Evolutionary conservation across 1,140 invertebrate genomes (phyloP).

Genomic region (Drosophila kepulauana): DNA sequence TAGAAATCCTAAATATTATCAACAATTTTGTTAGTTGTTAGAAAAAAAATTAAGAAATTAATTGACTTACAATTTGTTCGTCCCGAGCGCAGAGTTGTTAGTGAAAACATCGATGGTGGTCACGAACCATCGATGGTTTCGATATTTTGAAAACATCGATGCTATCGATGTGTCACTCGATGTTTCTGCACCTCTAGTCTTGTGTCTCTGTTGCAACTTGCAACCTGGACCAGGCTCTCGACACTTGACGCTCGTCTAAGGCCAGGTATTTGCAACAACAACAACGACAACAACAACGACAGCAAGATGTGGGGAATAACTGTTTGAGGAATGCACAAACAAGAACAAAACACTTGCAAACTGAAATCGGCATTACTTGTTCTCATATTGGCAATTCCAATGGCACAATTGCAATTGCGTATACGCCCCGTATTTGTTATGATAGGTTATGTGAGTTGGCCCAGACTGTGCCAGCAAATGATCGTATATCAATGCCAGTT

Average conservation of each 20-base stretch:
- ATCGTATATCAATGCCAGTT: conserved; percentile 38
- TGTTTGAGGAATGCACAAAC: conserved; percentile 73
- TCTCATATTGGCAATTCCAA: conserved; percentile 6
- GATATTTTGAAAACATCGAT: too few relatives aligned
- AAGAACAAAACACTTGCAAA: conserved; percentile 68
- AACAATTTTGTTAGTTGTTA: too few relatives aligned
- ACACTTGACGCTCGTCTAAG: conserved; percentile 68
- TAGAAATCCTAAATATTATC: too few relatives aligned
- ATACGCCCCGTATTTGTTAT: conserved; percentile 54
- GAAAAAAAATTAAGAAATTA: too few relatives aligned
- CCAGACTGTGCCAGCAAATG: conserved; percentile 6
- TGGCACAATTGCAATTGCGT: conserved; percentile 34
- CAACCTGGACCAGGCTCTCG: conserved; percentile 46
- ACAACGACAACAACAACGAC: conserved; percentile 31
- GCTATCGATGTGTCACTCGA: too few relatives aligned
- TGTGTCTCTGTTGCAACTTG: conserved; percentile 33
- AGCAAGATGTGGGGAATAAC: conserved; percentile 35
- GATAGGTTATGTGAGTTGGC: conserved; percentile 46
- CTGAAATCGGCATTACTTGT: conserved; percentile 36
- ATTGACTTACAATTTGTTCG: too few relatives aligned
- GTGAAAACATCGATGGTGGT: too few relatives aligned
- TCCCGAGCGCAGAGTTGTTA: too few relatives aligned
- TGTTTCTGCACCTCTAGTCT: too few relatives aligned
- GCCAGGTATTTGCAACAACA: conserved; percentile 63
- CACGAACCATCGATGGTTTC: too few relatives aligned